Evolutionary conservation across 2,888 invertebrate species (phyloP), one percentile per base, ranked within the genome.

Genomic region (Platycnemis pennipes): DNA sequence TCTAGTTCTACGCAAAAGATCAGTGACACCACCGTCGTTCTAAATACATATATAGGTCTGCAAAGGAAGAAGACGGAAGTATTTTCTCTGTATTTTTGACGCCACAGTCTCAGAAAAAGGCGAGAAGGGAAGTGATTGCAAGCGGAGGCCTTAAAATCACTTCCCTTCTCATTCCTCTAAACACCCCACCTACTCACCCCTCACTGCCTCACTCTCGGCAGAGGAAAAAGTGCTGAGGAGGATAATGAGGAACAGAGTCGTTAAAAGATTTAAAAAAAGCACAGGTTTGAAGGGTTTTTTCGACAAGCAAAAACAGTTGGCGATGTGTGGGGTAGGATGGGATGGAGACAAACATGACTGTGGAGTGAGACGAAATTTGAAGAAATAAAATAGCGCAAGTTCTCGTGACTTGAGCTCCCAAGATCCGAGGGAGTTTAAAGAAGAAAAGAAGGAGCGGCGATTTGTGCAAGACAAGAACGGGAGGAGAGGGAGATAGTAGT

Each of bases 241-340:
- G 56, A 89, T 37, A 87, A 56, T 56, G 91, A 91, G 53, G 53
- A 63, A 56, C 69, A 91, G 44, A 69, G 44, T 44, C 7, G n/a
- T 56, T 44, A 91, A 91, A 91, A 63, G n/a, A 26, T 42, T 53
- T 91, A 16, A 53, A 53, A 56, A 44, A 19, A 44, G 4, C n/a
- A 26, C 42, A 26, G 42, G 87, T 77, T 37, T 31, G 77, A 42
- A 45, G 87, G 89, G 26, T n/a, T 69, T 63, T 69, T 91, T 91
- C n/a, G 44, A 37, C 42, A 44, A 56, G 63, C 19, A 63, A 63
- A 63, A 63, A 63, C 11, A 53, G 91, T 31, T 31, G 2, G 31
- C 13, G 37, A 77, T 8, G 37, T 31, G 77, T 16, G 91, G 44
- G 42, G 91, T 13, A n/a, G 37, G 37, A 26, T 13, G 77, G 77